Percentiles rank a stretch among this genome's conserved stretches.
phyloP scores from a whole-genome alignment of 2,113 vertebrate genomes.

The Mirounga angustirostris region DNA sequence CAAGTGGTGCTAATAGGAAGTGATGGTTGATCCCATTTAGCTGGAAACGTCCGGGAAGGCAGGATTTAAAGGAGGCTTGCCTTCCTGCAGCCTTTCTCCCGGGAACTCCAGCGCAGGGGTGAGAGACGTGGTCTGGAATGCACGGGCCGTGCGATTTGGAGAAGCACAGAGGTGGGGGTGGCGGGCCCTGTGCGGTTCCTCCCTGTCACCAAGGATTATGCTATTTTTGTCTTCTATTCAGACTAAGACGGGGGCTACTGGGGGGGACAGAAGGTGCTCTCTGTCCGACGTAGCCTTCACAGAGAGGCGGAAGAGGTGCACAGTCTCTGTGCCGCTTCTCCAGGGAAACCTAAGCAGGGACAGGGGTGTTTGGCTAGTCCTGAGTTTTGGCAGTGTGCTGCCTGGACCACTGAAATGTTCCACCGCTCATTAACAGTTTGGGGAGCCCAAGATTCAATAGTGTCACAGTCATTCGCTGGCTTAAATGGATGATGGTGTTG shows the following conservation, averaged over 20 bases:
- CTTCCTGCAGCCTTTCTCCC: slow-evolving; percentile 76
- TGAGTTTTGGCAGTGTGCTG: neutral
- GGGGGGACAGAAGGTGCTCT: neutral
- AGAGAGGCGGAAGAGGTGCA: neutral
- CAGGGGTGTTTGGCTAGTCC: neutral
- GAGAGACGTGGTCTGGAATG: neutral
- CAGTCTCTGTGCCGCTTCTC: neutral
- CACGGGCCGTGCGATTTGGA: neutral
- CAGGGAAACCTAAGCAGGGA: no score
- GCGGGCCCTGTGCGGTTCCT: no score
- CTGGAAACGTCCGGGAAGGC: slow-evolving; percentile 68
- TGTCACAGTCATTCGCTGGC: no score
- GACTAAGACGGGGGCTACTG: neutral
- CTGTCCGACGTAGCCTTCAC: neutral
- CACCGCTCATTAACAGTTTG: neutral
- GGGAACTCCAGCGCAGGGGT: slow-evolving; percentile 63
- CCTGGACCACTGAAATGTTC: neutral
- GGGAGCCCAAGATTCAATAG: neutral
- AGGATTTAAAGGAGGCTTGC: slow-evolving; percentile 78
- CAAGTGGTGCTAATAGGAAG: slow-evolving; percentile 87
- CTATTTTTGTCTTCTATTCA: neutral
- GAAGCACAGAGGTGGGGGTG: fast-evolving
- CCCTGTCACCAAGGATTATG: neutral
- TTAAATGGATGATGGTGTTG: neutral
- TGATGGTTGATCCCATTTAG: slow-evolving; percentile 87